Conservation (phyloP, 2,797 vertebrate genomes). For the Enoplosus armatus region DNA sequence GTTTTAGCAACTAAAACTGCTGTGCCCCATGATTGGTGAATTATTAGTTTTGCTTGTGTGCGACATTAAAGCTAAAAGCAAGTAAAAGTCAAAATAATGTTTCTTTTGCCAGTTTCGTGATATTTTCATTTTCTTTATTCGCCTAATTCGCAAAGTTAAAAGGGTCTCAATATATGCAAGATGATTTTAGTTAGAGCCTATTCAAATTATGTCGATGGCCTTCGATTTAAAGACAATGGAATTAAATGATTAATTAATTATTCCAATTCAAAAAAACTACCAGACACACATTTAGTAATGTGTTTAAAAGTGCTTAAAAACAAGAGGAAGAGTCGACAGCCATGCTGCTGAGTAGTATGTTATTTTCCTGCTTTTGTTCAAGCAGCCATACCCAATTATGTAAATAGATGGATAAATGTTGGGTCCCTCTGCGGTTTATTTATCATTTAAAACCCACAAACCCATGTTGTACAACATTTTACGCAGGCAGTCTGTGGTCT, state of each 20-base stretch:
- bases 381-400: neutral
- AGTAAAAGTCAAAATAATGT: too few relatives aligned
- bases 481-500: constrained; percentile 28
- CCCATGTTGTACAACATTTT: constrained; percentile 23
- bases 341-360: neutral
- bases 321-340: neutral
- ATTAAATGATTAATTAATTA: neutral
- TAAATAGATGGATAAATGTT: neutral
- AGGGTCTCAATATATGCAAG: neutral
- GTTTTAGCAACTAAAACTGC: neutral
- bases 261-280: neutral
- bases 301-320: neutral
- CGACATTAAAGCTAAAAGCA: too few relatives aligned
- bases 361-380: neutral
- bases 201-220: neutral
- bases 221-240: neutral
- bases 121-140: too few relatives aligned
- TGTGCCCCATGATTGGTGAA: neutral
- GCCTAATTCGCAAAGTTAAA: too few relatives aligned
- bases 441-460: constrained; percentile 37
- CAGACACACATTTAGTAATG: neutral
- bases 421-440: constrained; percentile 31
- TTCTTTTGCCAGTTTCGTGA: neutral
- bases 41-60: neutral
- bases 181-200: neutral